Evolutionary conservation across 2,888 invertebrate species (phyloP), one percentile per base, ranked within the genome.

Genomic region (Volucella inanis): DNA sequence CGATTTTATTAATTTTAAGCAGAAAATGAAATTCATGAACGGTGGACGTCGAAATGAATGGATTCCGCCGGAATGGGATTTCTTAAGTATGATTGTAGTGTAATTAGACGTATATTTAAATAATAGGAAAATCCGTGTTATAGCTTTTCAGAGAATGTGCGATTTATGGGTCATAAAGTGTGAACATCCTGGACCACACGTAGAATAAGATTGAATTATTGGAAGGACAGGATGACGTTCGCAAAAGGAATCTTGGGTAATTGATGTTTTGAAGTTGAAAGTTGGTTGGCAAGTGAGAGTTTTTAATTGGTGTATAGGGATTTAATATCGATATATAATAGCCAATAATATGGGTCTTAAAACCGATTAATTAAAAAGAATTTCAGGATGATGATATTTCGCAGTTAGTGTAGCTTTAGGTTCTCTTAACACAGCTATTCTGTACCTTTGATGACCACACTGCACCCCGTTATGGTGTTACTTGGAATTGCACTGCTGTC

Each of bases 1-100:
- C 68, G 68, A 64, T 85, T 80, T 77, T 81, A 85, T 81, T 85
- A 85, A 81, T 72, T 85, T 75, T 81, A 68, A 62, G 71, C 67
- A 71, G 67, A 71, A 67, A 80, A 81, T 85, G 72, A 72, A 77
- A 85, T 85, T 85, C 85, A 85, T 31, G 41, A 41, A 50, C 10
- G 11, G 18, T 55, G n/a, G 8, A 38, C 10, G 15, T 49, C 8
- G 31, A 43, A 70, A 64, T 59, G 50, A 65, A 50, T 62, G 57
- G 41, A 11, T 41, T 61, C 12, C n/a, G 0, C 43, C 57, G 74
- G 39, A 31, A 31, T 31, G 31, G 54, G 18, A 38, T 49, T 12
- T 15, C 22, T 65, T 52, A 31, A 72, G 14, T 45, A 15, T 8
- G 41, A 50, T 54, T 74, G 57, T 22, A 57, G 39, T 70, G 18